Evolutionary conservation across 2,888 invertebrate species (phyloP), one percentile per base, ranked within the genome.

Genomic region (Epirrita christyi): DNA sequence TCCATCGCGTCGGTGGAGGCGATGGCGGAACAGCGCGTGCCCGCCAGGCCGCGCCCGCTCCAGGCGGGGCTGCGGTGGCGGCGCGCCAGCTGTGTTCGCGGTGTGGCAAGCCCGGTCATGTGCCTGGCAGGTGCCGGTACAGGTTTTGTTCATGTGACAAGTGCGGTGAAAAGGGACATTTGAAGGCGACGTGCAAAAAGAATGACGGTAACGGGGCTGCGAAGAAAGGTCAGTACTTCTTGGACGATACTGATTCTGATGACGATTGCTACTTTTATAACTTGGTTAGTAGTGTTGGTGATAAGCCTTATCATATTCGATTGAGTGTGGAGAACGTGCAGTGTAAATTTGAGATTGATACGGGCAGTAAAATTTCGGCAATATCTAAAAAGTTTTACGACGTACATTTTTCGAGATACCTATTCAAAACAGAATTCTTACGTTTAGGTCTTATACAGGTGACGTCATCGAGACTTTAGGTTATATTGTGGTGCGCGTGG

Each of bases 161-260:
- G 70, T 21, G n/a, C 37, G 13, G 47, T 61, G 32, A 54, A 11
- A 37, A 50, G n/a, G 71, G 70, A 0, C 72, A 71, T 54, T 55
- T 73, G 37, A 64, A 63, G 50, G 63, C 58, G 27, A 64, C 72
- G 71, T 72, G 71, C 47, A 55, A 61, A 46, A 51, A 29, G 47
- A 13, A 47, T 36, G 49, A 59, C 10, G 44, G 49, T 14, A 36
- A 53, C 1, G 45, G 37, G 7, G 44, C 37, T 15, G 61, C 49
- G 10, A n/a, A 34, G 7, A 28, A 50, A 21, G 37, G 53, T 47
- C 28, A 60, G 45, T 62, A 62, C 54, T 52, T 60, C 36, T 36
- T 13, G 6, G 37, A 50, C 9, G 34, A 55, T 6, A 42, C 42
- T 10, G 59, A 50, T 7, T 38, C 15, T 6, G 55, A 48, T 0